These are phyloP conservation scores for Pterostichus niger DNA, from an alignment of 2,888 invertebrate species.

Conservation along the genomic window DNA sequence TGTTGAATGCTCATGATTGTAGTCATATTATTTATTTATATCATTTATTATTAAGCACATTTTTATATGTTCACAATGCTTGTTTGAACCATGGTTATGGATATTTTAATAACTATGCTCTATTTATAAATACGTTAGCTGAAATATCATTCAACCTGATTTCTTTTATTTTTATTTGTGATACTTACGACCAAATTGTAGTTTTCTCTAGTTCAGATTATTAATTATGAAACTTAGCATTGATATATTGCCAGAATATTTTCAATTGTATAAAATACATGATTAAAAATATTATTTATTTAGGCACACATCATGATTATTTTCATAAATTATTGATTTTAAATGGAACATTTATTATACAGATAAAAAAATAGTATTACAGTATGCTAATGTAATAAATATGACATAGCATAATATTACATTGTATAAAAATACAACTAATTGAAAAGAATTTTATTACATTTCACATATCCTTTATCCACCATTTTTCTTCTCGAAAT, in stretches of 20 bases:
- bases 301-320: slow-evolving; percentile 47
- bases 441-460: background rate
- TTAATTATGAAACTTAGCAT: slow-evolving; percentile 43
- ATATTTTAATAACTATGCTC: slow-evolving; percentile 11
- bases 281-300: slow-evolving; percentile 18
- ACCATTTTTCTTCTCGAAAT: too few species aligned
- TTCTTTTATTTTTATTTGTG: slow-evolving; percentile 34
- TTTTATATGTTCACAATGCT: background rate
- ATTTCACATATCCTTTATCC: background rate
- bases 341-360: slow-evolving; percentile 51
- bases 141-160: background rate
- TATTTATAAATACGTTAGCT: background rate
- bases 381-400: slow-evolving; percentile 55
- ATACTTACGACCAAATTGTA: slow-evolving; percentile 62
- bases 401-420: slow-evolving; percentile 54
- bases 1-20: slow-evolving; percentile 1
- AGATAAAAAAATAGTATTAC: slow-evolving; percentile 47
- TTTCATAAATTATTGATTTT: slow-evolving; percentile 51
- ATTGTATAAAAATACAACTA: slow-evolving; percentile 53
- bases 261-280: slow-evolving; percentile 40
- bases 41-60: slow-evolving; percentile 27
- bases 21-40: slow-evolving; percentile 42
- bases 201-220: slow-evolving; percentile 44
- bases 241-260: slow-evolving; percentile 24
- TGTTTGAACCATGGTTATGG: slow-evolving; percentile 14